Evolutionary conservation across 2,888 invertebrate species (phyloP).

Genomic region (Falcaria lacertinaria): DNA sequence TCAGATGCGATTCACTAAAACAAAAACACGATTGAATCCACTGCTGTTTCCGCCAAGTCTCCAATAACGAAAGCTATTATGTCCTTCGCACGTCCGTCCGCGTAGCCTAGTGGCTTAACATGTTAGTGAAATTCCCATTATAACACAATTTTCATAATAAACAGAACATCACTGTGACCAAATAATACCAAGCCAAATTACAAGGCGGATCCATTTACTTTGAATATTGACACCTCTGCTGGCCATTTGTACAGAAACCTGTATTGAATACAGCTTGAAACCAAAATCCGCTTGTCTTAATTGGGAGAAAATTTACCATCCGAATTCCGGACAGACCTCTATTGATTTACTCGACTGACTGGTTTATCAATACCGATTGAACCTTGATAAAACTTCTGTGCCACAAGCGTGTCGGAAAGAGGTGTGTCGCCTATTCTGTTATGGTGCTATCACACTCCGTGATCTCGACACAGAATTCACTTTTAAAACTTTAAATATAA

Average conservation of each 20-base stretch:
- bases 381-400: background rate
- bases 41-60: too few relatives aligned
- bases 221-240: background rate
- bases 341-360: background rate
- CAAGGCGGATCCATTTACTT: background rate
- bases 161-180: too few relatives aligned
- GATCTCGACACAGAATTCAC: too few relatives aligned
- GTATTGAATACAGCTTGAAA: background rate
- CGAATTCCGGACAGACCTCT: background rate
- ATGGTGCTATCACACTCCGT: background rate
- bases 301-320: background rate
- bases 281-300: background rate
- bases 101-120: too few relatives aligned
- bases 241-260: background rate
- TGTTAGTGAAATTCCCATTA: too few relatives aligned
- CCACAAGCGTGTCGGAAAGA: background rate
- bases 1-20: too few relatives aligned
- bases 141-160: background rate
- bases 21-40: too few relatives aligned
- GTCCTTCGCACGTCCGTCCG: too few relatives aligned
- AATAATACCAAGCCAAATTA: background rate
- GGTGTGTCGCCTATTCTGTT: background rate
- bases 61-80: too few relatives aligned
- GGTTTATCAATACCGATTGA: background rate
- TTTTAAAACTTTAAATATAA: too few relatives aligned